Percentiles rank a stretch among this genome's conserved stretches.
Conservation (phyloP, 2,113 vertebrate species). For the Gasterosteus nipponicus region DNA sequence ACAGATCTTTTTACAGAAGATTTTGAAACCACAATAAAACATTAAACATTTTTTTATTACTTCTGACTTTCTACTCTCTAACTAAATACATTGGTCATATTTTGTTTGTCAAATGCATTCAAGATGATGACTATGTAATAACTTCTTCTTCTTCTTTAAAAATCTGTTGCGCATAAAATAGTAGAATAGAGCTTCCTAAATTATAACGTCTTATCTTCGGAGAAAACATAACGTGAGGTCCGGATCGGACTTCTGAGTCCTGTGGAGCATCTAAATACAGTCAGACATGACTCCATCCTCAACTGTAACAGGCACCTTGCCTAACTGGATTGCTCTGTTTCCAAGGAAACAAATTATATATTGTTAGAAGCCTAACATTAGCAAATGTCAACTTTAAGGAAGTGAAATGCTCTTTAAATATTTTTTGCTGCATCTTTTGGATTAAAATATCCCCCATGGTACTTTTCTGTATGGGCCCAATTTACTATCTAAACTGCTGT, state of each 20-base stretch:
- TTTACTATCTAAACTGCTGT: neutral
- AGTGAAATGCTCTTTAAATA: conserved; percentile 2
- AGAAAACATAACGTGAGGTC: conserved; percentile 33
- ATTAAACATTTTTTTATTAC: neutral
- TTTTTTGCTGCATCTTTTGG: neutral
- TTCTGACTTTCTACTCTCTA: neutral
- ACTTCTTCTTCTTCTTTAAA: neutral
- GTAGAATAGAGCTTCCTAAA: neutral
- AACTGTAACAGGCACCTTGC: conserved; percentile 30
- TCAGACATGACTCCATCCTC: conserved; percentile 75
- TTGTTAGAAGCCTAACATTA: conserved; percentile 8
- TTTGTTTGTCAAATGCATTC: neutral
- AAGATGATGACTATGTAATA: neutral
- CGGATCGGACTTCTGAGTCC: conserved; percentile 16
- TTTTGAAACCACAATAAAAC: neutral
- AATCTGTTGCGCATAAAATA: neutral
- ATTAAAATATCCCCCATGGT: neutral
- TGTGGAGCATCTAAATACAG: conserved; percentile 72
- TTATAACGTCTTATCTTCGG: conserved; percentile 6
- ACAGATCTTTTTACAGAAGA: neutral
- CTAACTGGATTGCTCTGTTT: conserved; percentile 33
- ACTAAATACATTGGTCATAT: neutral
- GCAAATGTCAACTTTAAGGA: neutral
- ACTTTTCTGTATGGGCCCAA: neutral
- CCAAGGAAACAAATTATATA: conserved; percentile 50